Base-by-base conservation (phyloP, 2,888 invertebrate genomes). In the Ditula angustiorana region DNA sequence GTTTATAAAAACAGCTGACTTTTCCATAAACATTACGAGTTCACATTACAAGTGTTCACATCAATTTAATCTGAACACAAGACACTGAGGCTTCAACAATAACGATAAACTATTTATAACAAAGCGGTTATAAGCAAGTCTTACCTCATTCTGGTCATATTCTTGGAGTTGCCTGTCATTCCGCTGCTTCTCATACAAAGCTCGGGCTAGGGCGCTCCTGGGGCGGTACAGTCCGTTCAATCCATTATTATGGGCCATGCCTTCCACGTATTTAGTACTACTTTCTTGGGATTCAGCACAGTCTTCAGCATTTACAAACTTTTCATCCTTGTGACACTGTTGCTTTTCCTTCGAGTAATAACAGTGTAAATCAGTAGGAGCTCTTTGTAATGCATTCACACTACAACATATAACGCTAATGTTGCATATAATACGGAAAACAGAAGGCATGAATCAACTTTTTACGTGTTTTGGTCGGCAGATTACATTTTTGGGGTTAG, bases 101-200 rank as follows among this genome's bases (percentile, higher is more conserved):
- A n/a, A n/a, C n/a, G n/a, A n/a, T n/a, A n/a, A n/a, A n/a, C n/a
- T 41, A 2, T 19, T 16, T 5, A 1, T 19, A 41, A 10, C 10
- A n/a, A 41, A 19, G 5, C 10, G n/a, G 13, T 19, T 37, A 41
- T 5, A 41, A 41, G 19, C 19, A 2, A 19, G 10, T 10, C 94
- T 94, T 85, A 96, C 96, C 95, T 95, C 94, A 61, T 89, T 93
- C 78, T 96, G 95, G 82, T 96, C 96, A 81, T 95, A 93, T 53
- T 93, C 92, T 74, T 94, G 93, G 21, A 96, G 90, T 71, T 94
- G 94, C 78, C 95, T 94, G 84, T 96, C 96, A 76, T 95, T 95
- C 71, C 94, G 88, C 75, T 96, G 95, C 83, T 96, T 96, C 74
- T 96, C 95, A 88, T 95, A 96, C 56, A 96, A 85, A 50, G 96